phyloP scores from a whole-genome alignment of 2,888 invertebrate genomes.

The Thecocarcelia acutangulata region DNA sequence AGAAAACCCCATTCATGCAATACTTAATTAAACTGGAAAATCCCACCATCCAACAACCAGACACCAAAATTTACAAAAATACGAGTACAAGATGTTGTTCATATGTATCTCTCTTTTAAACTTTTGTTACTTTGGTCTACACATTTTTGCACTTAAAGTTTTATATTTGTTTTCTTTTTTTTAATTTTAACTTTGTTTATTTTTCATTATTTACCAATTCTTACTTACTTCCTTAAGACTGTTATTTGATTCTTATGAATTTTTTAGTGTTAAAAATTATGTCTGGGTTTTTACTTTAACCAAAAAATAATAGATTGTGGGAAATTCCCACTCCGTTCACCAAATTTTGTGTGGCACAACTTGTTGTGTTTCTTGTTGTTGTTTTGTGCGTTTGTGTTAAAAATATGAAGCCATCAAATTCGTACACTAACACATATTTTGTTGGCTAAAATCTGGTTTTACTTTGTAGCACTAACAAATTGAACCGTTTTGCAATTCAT shows the following conservation, averaged over 20 bases:
- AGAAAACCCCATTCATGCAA: slow-evolving; percentile 58
- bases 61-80: slow-evolving; percentile 14
- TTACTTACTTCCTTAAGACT: slow-evolving; percentile 35
- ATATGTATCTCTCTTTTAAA: neutral
- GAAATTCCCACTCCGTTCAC: slow-evolving; percentile 44
- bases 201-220: slow-evolving; percentile 37
- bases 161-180: too few species aligned
- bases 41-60: slow-evolving; percentile 56
- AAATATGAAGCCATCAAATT: slow-evolving; percentile 8
- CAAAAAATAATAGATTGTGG: slow-evolving; percentile 51
- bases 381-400: neutral
- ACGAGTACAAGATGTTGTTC: slow-evolving; percentile 16
- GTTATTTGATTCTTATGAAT: slow-evolving; percentile 4
- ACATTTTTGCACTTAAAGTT: slow-evolving; percentile 23
- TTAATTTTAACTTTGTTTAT: too few species aligned
- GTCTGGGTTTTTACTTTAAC: slow-evolving; percentile 23
- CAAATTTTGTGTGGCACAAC: slow-evolving; percentile 11
- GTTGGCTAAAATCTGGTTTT: slow-evolving; percentile 36
- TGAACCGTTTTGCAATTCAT: slow-evolving; percentile 17
- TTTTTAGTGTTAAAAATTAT: slow-evolving; percentile 4
- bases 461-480: slow-evolving; percentile 6
- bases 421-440: slow-evolving; percentile 56
- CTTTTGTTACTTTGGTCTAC: slow-evolving; percentile 6
- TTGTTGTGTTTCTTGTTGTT: slow-evolving; percentile 1
- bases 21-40: slow-evolving; percentile 51